Percentiles rank a stretch among this genome's conserved stretches.
These are phyloP conservation scores for Euclidia mi DNA, from an alignment of 2,888 invertebrate genomes.

Conservation along the genomic window DNA sequence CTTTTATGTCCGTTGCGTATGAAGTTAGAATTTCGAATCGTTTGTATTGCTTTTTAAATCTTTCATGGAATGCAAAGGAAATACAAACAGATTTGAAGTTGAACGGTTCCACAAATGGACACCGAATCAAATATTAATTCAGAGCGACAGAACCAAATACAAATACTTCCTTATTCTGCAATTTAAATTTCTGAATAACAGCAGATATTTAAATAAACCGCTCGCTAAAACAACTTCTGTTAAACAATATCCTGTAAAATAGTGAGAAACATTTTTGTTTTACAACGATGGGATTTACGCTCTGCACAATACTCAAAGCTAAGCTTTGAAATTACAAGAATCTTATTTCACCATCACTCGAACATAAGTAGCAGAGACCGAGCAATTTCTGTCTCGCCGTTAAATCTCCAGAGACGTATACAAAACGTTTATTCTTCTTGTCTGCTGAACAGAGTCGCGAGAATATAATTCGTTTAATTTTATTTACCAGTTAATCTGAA, in stretches of 20 bases:
- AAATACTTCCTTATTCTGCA: slow-evolving; percentile 6
- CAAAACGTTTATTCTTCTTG: slow-evolving; percentile 47
- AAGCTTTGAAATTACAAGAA: slow-evolving; percentile 49
- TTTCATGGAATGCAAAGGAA: too few relatives aligned
- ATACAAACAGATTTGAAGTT: slow-evolving; percentile 5
- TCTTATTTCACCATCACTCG: slow-evolving; percentile 48
- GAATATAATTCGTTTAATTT: slow-evolving; percentile 38
- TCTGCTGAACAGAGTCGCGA: slow-evolving; percentile 24
- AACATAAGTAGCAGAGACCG: slow-evolving; percentile 43
- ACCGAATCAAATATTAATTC: slow-evolving; percentile 10
- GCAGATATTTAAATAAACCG: slow-evolving; percentile 6
- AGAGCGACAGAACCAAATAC: slow-evolving; percentile 3
- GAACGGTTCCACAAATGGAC: background rate
- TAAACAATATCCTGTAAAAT: slow-evolving; percentile 16
- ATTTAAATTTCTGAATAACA: slow-evolving; percentile 12
- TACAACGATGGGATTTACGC: slow-evolving; percentile 37
- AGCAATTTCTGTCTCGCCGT: slow-evolving; percentile 51
- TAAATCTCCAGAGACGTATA: slow-evolving; percentile 43
- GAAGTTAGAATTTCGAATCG: slow-evolving; percentile 28
- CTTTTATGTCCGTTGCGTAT: slow-evolving; percentile 53
- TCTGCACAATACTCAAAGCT: slow-evolving; percentile 41
- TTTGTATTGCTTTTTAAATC: too few relatives aligned
- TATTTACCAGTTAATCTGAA: slow-evolving; percentile 37
- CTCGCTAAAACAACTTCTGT: slow-evolving; percentile 7
- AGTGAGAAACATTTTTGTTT: slow-evolving; percentile 23